phyloP scores from a whole-genome alignment of 2,888 invertebrate genomes.

The Oeneis ivallda region DNA sequence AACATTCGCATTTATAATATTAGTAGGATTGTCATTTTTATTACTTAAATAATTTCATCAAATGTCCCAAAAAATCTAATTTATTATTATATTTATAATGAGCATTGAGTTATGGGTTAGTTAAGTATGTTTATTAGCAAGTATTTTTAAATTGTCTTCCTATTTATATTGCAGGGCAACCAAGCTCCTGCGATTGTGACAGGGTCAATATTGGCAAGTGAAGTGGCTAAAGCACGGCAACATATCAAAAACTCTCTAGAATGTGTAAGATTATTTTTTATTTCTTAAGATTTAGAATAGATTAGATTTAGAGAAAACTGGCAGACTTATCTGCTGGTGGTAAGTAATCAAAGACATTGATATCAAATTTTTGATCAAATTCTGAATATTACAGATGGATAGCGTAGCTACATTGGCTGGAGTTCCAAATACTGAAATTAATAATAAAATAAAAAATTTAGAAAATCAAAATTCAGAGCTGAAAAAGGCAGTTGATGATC shows the following conservation, averaged over 20 bases:
- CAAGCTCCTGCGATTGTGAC: slow-evolving; percentile 35
- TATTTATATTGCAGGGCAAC: slow-evolving; percentile 22
- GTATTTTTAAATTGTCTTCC: not conserved
- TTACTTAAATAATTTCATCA: too few species aligned
- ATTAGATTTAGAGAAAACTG: too few species aligned
- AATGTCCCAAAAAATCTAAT: too few species aligned
- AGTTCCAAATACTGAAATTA: slow-evolving; percentile 79
- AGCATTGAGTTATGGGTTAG: too few species aligned
- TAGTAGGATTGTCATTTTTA: too few species aligned
- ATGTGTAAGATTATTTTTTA: slow-evolving; percentile 81
- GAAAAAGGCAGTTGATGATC: slow-evolving; percentile 70
- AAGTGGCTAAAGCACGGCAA: slow-evolving; percentile 93
- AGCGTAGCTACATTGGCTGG: slow-evolving; percentile 82
- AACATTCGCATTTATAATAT: too few species aligned
- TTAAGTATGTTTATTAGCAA: too few species aligned
- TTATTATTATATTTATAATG: too few species aligned
- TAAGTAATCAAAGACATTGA: too few species aligned
- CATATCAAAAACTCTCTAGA: slow-evolving; percentile 89
- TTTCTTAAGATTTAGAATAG: too few species aligned
- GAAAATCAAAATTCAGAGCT: slow-evolving; percentile 83
- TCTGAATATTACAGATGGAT: slow-evolving; percentile 81
- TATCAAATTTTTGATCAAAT: too few species aligned
- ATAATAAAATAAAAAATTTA: slow-evolving; percentile 76
- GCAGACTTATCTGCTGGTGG: too few species aligned
- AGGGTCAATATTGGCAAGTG: slow-evolving; percentile 86